Evolutionary conservation across 2,113 vertebrate species (phyloP).

Genomic region (Aegotheles bennettii): DNA sequence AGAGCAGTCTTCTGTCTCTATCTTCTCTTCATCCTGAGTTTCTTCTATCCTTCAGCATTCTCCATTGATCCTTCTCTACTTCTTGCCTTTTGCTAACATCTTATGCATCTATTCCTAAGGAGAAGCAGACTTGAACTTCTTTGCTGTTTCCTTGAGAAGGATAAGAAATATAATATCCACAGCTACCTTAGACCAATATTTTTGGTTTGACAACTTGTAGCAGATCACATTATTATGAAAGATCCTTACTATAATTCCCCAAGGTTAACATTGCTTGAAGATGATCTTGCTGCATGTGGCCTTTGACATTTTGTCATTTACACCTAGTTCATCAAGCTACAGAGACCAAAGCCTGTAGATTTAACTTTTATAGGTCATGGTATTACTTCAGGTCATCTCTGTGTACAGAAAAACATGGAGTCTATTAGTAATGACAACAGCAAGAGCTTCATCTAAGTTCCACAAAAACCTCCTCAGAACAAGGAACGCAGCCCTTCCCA

Average conservation of each 20-base stretch:
- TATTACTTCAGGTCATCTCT: background rate
- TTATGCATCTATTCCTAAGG: background rate
- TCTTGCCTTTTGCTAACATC: background rate
- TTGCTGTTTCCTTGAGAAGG: background rate
- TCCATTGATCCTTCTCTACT: background rate
- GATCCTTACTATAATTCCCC: background rate
- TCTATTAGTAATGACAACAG: background rate
- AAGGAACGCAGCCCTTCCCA: background rate
- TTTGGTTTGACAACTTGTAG: accelerated
- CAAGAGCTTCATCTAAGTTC: background rate
- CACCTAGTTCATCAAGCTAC: background rate
- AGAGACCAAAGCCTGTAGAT: background rate
- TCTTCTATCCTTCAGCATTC: background rate
- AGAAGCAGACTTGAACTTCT: background rate
- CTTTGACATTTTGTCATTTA: background rate
- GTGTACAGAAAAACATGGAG: background rate
- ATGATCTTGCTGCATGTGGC: background rate
- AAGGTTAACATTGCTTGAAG: background rate
- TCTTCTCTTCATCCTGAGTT: background rate
- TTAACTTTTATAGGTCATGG: background rate
- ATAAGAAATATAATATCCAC: background rate
- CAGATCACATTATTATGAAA: background rate
- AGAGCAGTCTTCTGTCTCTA: background rate
- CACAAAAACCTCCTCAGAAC: background rate
- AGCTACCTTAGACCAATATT: background rate